Conservation (phyloP, 2,888 invertebrate genomes). For the Galerucella pusilla region DNA sequence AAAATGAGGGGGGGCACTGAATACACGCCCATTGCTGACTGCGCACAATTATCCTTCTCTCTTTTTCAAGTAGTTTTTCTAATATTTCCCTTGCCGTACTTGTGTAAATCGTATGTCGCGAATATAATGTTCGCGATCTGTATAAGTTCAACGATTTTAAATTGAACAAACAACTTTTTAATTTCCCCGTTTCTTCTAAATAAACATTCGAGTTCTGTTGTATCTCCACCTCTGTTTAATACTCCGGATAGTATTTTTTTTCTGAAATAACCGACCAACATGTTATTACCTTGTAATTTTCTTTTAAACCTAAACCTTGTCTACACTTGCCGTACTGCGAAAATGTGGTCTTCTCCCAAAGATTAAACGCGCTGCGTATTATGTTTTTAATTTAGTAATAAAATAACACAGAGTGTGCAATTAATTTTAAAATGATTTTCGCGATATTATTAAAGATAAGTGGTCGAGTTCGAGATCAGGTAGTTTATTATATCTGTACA, state of each 20-base stretch:
- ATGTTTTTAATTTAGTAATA: conserved; percentile 63
- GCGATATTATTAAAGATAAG: conserved; percentile 65
- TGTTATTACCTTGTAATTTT: conserved; percentile 62
- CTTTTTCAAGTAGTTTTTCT: too few species aligned
- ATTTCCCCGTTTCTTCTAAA: too few species aligned
- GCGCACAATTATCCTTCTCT: too few species aligned
- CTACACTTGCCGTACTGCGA: conserved; percentile 55
- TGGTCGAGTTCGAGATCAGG: conserved; percentile 50
- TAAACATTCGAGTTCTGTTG: too few species aligned
- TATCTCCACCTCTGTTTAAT: background rate
- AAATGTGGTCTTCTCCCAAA: conserved; percentile 52
- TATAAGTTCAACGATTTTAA: too few species aligned
- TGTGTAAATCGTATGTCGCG: too few species aligned
- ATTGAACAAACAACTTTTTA: too few species aligned
- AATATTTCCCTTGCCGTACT: too few species aligned
- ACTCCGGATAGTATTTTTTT: conserved; percentile 2
- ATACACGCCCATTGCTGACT: too few species aligned
- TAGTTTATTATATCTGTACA: conserved; percentile 32
- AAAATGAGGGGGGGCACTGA: too few species aligned
- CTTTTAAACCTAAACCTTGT: conserved; percentile 48
- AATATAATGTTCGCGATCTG: too few species aligned
- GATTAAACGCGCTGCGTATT: conserved; percentile 55
- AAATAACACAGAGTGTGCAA: conserved; percentile 63
- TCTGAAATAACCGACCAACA: conserved; percentile 57
- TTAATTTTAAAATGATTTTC: conserved; percentile 65